Conservation (phyloP, 2,113 vertebrate species). For the Garra rufa region DNA sequence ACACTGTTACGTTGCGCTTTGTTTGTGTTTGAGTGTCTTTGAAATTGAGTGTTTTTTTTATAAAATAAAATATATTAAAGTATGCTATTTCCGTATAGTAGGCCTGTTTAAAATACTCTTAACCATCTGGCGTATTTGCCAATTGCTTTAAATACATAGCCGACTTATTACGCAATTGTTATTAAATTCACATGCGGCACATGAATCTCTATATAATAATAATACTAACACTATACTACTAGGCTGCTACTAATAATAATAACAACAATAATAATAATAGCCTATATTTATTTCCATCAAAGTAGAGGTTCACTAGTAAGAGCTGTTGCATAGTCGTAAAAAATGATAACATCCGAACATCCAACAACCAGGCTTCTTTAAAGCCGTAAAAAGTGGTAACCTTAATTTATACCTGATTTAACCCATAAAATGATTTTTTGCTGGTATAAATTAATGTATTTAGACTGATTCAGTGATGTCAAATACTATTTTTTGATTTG, state of each 20-base stretch:
- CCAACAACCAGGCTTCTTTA: not conserved
- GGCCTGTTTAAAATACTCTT: not conserved
- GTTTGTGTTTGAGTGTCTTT: too few relatives aligned
- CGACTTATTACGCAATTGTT: not conserved
- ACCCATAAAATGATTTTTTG: not conserved
- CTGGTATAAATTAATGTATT: not conserved
- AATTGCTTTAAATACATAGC: not conserved
- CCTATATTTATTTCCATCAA: not conserved
- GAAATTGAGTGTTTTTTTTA: not conserved
- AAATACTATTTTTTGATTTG: not conserved
- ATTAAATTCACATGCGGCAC: not conserved
- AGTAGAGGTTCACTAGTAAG: not conserved
- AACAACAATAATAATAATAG: not conserved
- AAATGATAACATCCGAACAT: not conserved
- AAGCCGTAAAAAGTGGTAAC: not conserved
- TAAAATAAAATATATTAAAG: not conserved
- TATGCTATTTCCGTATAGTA: not conserved
- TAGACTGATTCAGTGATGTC: not conserved
- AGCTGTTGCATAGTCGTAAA: not conserved
- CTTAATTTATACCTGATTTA: too few relatives aligned
- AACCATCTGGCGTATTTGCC: not conserved
- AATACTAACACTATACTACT: too few relatives aligned
- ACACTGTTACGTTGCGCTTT: not conserved
- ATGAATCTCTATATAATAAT: not conserved
- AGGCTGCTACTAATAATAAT: too few relatives aligned